Percentiles rank a stretch among this genome's conserved stretches.
phyloP scores from a whole-genome alignment of 2,113 vertebrate species.

The Oncorhynchus clarkii region DNA sequence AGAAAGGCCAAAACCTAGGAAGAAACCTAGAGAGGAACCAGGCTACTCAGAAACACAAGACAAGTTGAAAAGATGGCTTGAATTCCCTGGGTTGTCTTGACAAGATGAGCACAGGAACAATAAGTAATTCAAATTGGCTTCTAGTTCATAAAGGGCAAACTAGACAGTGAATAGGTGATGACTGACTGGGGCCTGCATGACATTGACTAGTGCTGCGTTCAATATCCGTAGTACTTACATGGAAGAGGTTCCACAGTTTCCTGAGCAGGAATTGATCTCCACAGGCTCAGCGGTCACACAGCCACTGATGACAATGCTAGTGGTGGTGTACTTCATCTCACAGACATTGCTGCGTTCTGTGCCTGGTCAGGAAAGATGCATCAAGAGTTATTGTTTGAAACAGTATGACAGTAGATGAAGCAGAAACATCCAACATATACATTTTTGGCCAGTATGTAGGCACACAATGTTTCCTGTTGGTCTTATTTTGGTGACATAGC shows the following conservation, averaged over 20 bases:
- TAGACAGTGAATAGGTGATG: too few species aligned
- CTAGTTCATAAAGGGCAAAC: too few species aligned
- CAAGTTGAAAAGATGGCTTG: too few species aligned
- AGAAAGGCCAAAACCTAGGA: too few species aligned
- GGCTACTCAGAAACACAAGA: neutral
- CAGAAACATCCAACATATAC: neutral
- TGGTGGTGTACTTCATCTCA: slow-evolving; percentile 50
- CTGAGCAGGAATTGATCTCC: slow-evolving; percentile 78
- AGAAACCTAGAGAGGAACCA: too few species aligned
- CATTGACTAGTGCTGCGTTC: too few species aligned
- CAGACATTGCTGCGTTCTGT: slow-evolving; percentile 60
- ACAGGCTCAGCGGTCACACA: slow-evolving; percentile 71
- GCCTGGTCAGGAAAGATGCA: slow-evolving; percentile 51
- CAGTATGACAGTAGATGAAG: neutral
- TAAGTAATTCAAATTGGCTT: too few species aligned
- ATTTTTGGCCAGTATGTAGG: too few species aligned
- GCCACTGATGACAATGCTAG: slow-evolving; percentile 54
- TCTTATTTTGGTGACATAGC: neutral
- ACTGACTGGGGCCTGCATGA: too few species aligned
- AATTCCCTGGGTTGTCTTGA: too few species aligned
- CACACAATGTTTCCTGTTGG: neutral
- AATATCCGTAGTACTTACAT: slow-evolving; percentile 72
- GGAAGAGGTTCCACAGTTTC: slow-evolving; percentile 78
- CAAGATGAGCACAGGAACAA: too few species aligned
- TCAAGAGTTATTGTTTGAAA: neutral